A percentile compares a stretch with the other conserved stretches of the same genome.
These are phyloP conservation scores for Lindbergichthys nudifrons DNA, from an alignment of 2,797 vertebrate species.

Conservation along the genomic window DNA sequence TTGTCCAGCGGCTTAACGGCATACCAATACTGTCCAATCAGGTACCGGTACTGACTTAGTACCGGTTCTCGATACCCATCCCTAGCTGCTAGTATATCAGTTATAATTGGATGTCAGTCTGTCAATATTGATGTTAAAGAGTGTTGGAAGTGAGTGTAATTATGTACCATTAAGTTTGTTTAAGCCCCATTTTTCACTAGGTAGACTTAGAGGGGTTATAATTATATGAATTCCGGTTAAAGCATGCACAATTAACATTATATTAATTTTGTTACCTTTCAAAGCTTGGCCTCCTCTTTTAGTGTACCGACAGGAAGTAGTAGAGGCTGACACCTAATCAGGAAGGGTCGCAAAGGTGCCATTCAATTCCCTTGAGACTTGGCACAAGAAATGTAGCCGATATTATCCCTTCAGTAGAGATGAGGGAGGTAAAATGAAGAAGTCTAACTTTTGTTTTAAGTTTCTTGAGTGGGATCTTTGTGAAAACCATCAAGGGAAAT, in stretches of 20 bases:
- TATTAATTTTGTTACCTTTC: neutral
- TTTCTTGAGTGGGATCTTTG: neutral
- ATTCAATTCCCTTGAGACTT: neutral
- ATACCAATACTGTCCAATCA: no score
- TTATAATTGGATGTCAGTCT: conserved; percentile 19
- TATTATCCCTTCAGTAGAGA: conserved; percentile 2
- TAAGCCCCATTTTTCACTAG: neutral
- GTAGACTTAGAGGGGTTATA: neutral
- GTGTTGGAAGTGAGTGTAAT: conserved; percentile 2
- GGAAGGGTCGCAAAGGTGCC: neutral
- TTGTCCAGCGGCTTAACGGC: no score
- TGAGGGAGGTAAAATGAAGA: neutral
- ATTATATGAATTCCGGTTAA: neutral
- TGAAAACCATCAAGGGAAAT: conserved; percentile 29
- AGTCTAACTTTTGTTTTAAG: neutral
- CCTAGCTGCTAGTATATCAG: no score
- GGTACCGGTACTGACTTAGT: no score
- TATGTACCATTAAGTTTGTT: neutral
- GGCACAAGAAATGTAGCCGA: neutral
- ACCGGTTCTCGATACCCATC: no score
- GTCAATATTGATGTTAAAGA: conserved; percentile 1
- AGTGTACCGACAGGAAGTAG: neutral
- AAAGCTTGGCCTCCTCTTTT: neutral
- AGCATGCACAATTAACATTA: neutral
- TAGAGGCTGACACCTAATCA: neutral